These are phyloP conservation scores for Psophia crepitans DNA, from an alignment of 2,113 vertebrate species.

Conservation along the genomic window DNA sequence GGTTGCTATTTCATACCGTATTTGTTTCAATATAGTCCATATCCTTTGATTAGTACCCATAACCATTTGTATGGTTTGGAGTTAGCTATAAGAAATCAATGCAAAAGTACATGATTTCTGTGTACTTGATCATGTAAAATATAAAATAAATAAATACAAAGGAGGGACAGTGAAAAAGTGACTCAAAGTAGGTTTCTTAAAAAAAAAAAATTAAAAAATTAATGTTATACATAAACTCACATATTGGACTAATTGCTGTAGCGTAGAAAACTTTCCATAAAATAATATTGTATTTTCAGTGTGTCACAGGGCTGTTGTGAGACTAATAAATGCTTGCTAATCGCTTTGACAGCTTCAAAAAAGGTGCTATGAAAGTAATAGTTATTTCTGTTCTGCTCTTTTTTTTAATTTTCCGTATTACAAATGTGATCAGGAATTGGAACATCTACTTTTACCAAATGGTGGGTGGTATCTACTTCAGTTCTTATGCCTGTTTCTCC, in stretches of 20 bases:
- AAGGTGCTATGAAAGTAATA: slow-evolving; percentile 34
- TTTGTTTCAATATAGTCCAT: background rate
- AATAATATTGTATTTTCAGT: background rate
- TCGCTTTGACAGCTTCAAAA: slow-evolving; percentile 36
- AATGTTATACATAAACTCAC: background rate
- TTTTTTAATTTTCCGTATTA: slow-evolving; percentile 7
- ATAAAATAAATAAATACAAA: background rate
- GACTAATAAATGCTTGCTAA: slow-evolving; percentile 50
- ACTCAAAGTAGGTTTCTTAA: background rate
- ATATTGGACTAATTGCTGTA: background rate
- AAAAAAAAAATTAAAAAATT: background rate
- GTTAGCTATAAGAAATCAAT: background rate
- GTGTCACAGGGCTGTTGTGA: background rate
- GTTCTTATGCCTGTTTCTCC: slow-evolving; percentile 17
- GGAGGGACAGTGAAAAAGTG: rapidly evolving
- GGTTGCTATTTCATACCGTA: background rate
- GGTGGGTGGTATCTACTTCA: slow-evolving; percentile 48
- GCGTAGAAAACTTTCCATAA: background rate
- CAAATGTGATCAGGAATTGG: slow-evolving; percentile 42
- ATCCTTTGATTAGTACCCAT: background rate
- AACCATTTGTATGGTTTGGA: background rate
- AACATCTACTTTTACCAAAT: slow-evolving; percentile 51
- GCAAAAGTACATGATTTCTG: background rate
- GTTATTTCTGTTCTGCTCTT: slow-evolving; percentile 48
- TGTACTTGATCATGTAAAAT: background rate